phyloP scores from a whole-genome alignment of 1,140 invertebrate genomes.

The Archivesica marissinica region DNA sequence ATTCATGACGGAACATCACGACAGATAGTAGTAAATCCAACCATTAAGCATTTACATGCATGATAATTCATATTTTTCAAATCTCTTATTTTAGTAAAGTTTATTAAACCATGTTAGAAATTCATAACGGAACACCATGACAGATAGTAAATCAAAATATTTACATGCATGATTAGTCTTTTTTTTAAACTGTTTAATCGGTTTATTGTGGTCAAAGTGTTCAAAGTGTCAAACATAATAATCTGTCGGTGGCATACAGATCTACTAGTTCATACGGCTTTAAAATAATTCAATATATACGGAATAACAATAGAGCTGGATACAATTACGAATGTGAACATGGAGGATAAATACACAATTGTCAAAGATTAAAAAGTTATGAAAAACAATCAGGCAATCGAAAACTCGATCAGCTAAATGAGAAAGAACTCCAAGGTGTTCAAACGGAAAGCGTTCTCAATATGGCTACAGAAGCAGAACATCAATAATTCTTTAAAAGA shows the following conservation, averaged over 20 bases:
- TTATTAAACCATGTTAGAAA: background rate
- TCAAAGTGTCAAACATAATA: background rate
- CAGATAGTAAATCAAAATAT: background rate
- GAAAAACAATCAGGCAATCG: background rate
- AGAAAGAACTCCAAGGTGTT: too few species aligned
- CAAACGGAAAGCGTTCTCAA: too few species aligned
- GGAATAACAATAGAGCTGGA: conserved; percentile 24
- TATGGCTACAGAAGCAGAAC: too few species aligned
- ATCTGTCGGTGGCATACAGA: background rate
- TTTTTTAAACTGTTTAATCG: conserved; percentile 3
- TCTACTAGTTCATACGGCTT: background rate
- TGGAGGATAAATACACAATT: conserved; percentile 16
- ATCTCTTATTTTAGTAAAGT: too few species aligned
- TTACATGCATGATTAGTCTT: background rate
- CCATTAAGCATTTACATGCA: too few species aligned
- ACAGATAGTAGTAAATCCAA: too few species aligned
- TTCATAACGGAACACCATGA: background rate
- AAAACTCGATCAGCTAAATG: background rate
- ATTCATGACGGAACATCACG: too few species aligned
- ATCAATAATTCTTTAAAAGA: too few species aligned
- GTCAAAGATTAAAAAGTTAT: conserved; percentile 35
- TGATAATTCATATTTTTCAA: too few species aligned
- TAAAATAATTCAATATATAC: conserved; percentile 1
- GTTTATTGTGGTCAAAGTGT: conserved; percentile 15
- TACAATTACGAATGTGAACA: conserved; percentile 27